Conservation (phyloP, 2,113 vertebrate species). For the Cranoglanis bouderius region DNA sequence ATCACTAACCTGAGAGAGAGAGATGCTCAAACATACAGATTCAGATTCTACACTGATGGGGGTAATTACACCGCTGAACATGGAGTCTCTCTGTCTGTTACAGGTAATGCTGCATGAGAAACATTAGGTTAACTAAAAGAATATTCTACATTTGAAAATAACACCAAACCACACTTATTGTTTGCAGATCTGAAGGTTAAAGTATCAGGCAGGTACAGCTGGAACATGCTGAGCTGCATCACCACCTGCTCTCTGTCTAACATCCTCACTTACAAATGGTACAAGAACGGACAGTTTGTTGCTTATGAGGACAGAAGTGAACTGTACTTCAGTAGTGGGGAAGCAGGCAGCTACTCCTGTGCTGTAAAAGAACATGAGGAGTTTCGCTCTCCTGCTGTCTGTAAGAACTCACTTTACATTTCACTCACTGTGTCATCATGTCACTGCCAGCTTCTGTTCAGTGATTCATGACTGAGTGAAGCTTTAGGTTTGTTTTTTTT, state of each 20-base stretch:
- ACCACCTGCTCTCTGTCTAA: background rate
- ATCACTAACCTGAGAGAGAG: conserved; percentile 32
- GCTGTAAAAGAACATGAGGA: too few relatives aligned
- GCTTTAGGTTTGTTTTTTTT: too few relatives aligned
- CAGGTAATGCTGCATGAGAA: conserved; percentile 16
- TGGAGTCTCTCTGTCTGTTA: conserved; percentile 37
- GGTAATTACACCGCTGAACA: background rate
- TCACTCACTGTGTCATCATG: too few relatives aligned
- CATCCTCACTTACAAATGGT: background rate
- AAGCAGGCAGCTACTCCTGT: background rate
- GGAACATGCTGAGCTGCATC: background rate
- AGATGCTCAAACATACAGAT: conserved; percentile 33
- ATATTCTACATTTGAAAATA: background rate
- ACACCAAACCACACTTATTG: background rate
- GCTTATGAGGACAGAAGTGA: rapidly evolving
- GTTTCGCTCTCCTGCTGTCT: too few relatives aligned
- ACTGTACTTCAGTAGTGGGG: background rate
- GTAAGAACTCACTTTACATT: too few relatives aligned
- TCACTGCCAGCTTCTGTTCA: too few relatives aligned
- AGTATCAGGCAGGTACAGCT: background rate
- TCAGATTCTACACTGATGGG: conserved; percentile 20
- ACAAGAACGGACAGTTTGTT: background rate
- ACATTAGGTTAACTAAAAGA: background rate
- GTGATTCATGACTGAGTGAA: background rate
- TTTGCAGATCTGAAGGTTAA: conserved; percentile 13